Evolutionary conservation across 1,140 invertebrate genomes (phyloP), one percentile per base, ranked within the genome.

Genomic region (Sogatella furcifera): DNA sequence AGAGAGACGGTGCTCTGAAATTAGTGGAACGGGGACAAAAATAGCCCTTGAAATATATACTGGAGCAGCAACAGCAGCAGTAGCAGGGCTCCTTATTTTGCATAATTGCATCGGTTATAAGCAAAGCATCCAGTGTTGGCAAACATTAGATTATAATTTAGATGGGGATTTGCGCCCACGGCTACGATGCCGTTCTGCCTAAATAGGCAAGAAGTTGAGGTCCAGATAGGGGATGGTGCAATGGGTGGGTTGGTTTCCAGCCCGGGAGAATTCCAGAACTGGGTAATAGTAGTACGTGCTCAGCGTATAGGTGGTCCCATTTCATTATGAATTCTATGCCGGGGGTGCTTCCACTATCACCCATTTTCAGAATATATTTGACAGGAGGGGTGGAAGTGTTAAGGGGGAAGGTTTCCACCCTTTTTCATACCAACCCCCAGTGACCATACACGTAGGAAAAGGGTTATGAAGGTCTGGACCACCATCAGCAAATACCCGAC

Each of bases 81-180:
- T 10, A 31, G 34, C 34, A 38, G 34, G 34, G 34, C 46, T 11
- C 46, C 46, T 49, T 49, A 19, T 17, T 49, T 49, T 49, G 46
- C 46, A 49, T 49, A 49, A 49, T 49, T 19, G 21, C 46, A 49
- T 17, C 46, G 46, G 46, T 49, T 49, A 49, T 49, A 49, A 49
- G 21, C 46, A 49, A 28, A 28, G 43, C 43, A n/a, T 44, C 17
- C 43, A 44, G 15, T 10, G 46, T 49, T 19, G 15, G 46, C 46
- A 49, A 49, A 49, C 46, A 49, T 49, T 49, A 49, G 46, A 49
- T 49, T 49, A 22, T 49, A 49, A 49, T 49, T 49, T 49, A 49
- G 46, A 49, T 49, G 46, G 15, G 46, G 21, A 49, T 49, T 15
- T 11, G 34, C 34, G 34, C 46, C 15, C 46, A 22, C 46, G 15